Base-by-base conservation (phyloP, 1,140 invertebrate genomes). In the Drosophila oshimai region DNA sequence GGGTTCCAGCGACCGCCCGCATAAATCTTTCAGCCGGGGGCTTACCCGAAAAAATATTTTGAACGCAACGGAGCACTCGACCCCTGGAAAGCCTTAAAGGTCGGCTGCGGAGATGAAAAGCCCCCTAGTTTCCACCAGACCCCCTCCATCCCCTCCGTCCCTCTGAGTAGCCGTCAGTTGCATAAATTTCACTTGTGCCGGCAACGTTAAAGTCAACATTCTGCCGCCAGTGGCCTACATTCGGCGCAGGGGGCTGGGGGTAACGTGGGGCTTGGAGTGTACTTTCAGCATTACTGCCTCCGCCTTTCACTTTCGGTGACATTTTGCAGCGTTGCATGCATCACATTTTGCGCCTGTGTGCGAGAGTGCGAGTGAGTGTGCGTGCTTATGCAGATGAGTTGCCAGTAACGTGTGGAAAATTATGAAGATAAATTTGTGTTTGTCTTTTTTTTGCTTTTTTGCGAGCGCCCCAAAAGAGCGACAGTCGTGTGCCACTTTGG, bases 171-270 rank as follows among this genome's bases (percentile, higher is more conserved):
- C 68, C 76, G 80, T 86, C 80, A 86, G 72, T 74, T 86, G 81
- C 80, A 86, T 86, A 86, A 87, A 86, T 86, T 86, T 86, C 67
- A 80, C 67, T 74, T 60, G 78, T 72, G 74, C 68, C 61, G 80
- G 67, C 80, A 80, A 76, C 80, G 84, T 86, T 87, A 86, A 86
- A 86, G 80, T 84, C 80, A 84, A 84, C 80, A 84, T 86, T 84
- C 64, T 84, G 80, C 65, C 60, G 74, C 64, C 62, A 86, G 80
- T 84, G 79, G 80, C 79, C 79, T 84, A 84, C 80, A 79, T 84
- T 62, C 31, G 28, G 46, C 20, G 68, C n/a, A n/a, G 15, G 15
- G 41, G 29, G 39, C 0, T 33, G 10, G 31, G 44, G 4, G 33
- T 3, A 31, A 42, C 34, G 18, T 31, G 50, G 15, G 20, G 20